These are phyloP conservation scores for Corythaeola cristata DNA, from an alignment of 2,113 vertebrate species.

Conservation along the genomic window DNA sequence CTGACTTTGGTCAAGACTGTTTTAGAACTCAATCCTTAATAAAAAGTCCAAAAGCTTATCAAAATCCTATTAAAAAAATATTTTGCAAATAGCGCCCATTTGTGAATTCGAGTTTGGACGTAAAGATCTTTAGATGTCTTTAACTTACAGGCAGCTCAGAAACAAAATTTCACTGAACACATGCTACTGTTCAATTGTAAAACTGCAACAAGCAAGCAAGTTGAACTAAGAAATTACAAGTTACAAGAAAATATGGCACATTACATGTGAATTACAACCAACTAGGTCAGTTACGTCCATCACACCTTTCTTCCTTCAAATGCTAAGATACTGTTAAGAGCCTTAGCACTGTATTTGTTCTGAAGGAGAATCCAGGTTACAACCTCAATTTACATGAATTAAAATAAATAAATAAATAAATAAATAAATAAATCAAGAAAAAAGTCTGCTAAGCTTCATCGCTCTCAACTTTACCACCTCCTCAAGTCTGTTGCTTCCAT, in stretches of 20 bases:
- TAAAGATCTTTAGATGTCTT: not conserved
- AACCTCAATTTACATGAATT: not conserved
- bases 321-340: not conserved
- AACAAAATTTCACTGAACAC: not conserved
- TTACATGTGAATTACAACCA: not conserved
- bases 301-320: not conserved
- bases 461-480: not conserved
- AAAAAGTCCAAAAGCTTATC: not conserved
- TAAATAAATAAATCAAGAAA: not conserved
- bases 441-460: not conserved
- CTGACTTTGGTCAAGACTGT: not conserved
- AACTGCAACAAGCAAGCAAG: not conserved
- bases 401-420: not conserved
- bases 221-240: not conserved
- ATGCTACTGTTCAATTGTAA: not conserved
- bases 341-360: not conserved
- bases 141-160: not conserved
- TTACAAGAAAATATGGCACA: not conserved
- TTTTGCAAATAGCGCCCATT: not conserved
- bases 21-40: not conserved
- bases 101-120: not conserved
- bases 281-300: accelerated
- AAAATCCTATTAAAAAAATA: not conserved
- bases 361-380: not conserved
- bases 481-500: not conserved